Evolutionary conservation across 2,113 vertebrate genomes (phyloP).

Genomic region (Heterotis niloticus): DNA sequence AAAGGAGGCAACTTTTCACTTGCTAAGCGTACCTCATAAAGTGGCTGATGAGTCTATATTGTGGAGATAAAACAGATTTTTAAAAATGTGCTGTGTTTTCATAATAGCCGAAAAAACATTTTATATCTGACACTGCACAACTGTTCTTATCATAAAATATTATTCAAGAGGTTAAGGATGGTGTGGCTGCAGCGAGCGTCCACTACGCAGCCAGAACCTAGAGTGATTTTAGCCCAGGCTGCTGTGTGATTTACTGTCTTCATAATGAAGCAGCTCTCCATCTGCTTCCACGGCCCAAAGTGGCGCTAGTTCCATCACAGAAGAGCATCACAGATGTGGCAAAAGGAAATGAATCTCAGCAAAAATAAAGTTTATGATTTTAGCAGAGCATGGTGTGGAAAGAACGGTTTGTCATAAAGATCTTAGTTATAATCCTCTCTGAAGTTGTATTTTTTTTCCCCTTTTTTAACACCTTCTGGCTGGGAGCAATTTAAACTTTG

Average conservation of each 20-base stretch:
- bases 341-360: background rate
- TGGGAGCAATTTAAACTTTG: background rate
- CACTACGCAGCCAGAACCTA: background rate
- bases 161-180: background rate
- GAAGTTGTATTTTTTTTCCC: background rate
- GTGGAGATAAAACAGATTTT: no score
- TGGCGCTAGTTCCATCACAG: no score
- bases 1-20: no score
- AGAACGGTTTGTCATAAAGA: background rate
- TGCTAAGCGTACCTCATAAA: no score
- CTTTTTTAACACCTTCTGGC: background rate
- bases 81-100: no score
- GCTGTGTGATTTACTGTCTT: background rate
- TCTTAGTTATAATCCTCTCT: background rate
- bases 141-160: no score
- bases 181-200: background rate
- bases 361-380: background rate
- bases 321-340: background rate
- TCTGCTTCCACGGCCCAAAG: background rate
- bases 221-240: no score
- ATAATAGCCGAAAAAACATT: no score
- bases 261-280: background rate
- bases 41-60: no score
- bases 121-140: no score
- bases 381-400: background rate